Evolutionary conservation across 2,888 invertebrate species (phyloP).

Genomic region (Oscheius onirici): DNA sequence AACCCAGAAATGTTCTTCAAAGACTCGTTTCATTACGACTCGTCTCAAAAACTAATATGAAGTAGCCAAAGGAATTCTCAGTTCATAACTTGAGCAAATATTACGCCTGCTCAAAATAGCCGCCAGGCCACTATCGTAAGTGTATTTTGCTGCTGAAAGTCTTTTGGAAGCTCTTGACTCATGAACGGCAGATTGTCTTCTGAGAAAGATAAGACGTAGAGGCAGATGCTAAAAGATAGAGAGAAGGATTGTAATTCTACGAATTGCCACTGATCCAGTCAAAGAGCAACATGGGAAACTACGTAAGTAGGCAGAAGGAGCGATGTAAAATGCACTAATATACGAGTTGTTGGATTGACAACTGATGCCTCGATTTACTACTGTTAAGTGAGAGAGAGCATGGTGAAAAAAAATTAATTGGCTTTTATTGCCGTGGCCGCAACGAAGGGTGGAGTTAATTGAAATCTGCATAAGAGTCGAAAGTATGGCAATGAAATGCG

Average conservation of each 20-base stretch:
- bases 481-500: too few species aligned
- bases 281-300: too few species aligned
- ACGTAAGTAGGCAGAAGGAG: too few species aligned
- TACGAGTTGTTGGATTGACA: background rate
- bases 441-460: constrained; percentile 22
- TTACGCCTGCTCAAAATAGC: constrained; percentile 12
- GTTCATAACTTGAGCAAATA: constrained; percentile 26
- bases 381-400: constrained; percentile 9
- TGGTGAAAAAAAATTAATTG: constrained; percentile 23
- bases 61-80: constrained; percentile 12
- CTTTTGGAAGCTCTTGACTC: too few species aligned
- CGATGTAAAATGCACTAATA: too few species aligned
- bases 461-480: constrained; percentile 27
- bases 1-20: too few species aligned
- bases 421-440: constrained; percentile 27
- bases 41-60: constrained; percentile 13
- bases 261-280: too few species aligned
- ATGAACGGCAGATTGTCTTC: too few species aligned
- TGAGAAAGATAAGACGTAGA: too few species aligned
- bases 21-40: constrained; percentile 1
- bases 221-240: too few species aligned
- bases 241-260: too few species aligned
- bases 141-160: too few species aligned
- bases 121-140: constrained; percentile 1
- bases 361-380: background rate